These are phyloP conservation scores for Apostichopus californicus DNA, from an alignment of 35 echinoderm and acorn worm genomes.

Conservation along the genomic window DNA sequence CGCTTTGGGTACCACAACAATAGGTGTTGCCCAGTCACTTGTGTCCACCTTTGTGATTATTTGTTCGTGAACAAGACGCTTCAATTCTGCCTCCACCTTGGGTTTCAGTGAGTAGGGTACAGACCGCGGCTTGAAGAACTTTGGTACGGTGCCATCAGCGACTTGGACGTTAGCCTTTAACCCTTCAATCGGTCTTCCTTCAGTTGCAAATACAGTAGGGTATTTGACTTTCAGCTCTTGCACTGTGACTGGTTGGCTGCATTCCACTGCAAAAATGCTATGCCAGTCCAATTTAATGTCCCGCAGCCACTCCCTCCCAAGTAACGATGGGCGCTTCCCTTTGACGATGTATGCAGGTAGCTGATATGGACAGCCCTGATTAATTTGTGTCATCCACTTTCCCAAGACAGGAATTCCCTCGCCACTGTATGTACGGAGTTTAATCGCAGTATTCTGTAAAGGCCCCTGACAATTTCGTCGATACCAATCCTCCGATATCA, in stretches of 20 bases:
- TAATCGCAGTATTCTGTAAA: too few species aligned
- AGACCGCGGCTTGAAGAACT: conserved; percentile 60
- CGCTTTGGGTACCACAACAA: conserved; percentile 51
- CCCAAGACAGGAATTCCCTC: neutral
- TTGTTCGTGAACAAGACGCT: conserved; percentile 5
- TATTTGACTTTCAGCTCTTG: neutral
- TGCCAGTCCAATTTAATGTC: conserved; percentile 3
- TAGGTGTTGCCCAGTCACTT: conserved; percentile 50
- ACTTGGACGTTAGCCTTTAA: conserved; percentile 59
- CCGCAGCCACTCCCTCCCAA: conserved; percentile 13
- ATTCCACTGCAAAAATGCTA: neutral
- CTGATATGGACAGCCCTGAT: neutral
- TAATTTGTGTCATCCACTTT: neutral
- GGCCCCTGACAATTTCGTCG: too few species aligned
- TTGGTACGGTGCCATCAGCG: conserved; percentile 10
- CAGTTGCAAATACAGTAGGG: neutral
- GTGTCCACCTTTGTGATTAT: conserved; percentile 21
- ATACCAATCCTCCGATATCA: too few species aligned
- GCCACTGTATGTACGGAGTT: neutral
- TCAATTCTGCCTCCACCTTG: conserved; percentile 56
- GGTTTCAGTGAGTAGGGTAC: conserved; percentile 60
- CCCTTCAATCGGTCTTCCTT: neutral
- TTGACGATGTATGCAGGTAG: conserved; percentile 5
- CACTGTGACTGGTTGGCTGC: neutral
- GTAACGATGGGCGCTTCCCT: neutral